Percentiles rank a stretch among this genome's conserved stretches.
These are phyloP conservation scores for Lochmaea capreae DNA, from an alignment of 2,888 invertebrate species.

Conservation along the genomic window DNA sequence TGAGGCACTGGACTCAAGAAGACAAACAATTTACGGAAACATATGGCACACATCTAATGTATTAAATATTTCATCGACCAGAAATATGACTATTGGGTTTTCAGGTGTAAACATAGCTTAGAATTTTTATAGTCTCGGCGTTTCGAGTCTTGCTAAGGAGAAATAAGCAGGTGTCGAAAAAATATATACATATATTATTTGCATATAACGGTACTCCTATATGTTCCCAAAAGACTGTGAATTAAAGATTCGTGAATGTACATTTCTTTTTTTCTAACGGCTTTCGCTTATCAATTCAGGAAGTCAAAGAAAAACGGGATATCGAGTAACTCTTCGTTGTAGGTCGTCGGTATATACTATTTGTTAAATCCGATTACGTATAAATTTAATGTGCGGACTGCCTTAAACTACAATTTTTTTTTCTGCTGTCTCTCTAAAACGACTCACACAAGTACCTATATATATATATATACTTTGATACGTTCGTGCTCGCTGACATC, in stretches of 20 bases:
- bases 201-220: no score
- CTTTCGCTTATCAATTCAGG: slow-evolving; percentile 2
- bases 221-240: not conserved
- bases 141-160: no score
- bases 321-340: not conserved
- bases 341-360: not conserved
- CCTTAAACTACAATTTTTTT: slow-evolving; percentile 6
- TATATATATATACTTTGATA: not conserved
- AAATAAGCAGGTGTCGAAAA: no score
- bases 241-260: not conserved
- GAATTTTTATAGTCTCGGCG: no score
- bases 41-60: no score
- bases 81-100: no score
- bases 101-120: no score
- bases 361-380: not conserved
- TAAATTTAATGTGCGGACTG: not conserved
- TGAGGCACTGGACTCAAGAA: no score
- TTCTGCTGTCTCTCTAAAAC: not conserved
- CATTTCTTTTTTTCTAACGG: not conserved
- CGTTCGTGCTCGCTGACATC: slow-evolving; percentile 31
- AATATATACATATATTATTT: no score
- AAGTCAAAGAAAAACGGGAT: slow-evolving; percentile 8
- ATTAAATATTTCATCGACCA: no score
- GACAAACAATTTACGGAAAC: no score
- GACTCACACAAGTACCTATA: not conserved